These are phyloP conservation scores for Buphagus erythrorhynchus DNA, from an alignment of 2,797 vertebrate species.

Conservation along the genomic window DNA sequence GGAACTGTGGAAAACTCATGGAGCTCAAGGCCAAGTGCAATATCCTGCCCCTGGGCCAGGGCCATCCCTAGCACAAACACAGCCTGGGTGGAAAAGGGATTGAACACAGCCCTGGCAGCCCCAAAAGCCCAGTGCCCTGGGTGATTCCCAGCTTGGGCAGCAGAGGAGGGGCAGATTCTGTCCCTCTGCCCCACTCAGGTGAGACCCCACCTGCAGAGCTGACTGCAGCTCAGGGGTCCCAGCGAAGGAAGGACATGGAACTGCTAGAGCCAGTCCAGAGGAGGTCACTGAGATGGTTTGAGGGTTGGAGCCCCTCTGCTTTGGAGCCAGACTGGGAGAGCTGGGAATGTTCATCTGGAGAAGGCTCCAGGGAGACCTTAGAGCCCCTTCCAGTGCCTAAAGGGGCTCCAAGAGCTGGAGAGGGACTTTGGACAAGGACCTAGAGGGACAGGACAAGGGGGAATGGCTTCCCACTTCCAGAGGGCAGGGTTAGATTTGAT, in stretches of 20 bases:
- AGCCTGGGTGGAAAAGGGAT: neutral
- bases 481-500: neutral
- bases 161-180: neutral
- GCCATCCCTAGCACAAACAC: neutral
- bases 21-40: neutral
- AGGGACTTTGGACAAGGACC: neutral
- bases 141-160: neutral
- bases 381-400: accelerated
- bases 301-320: neutral
- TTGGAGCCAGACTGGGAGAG: neutral
- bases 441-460: neutral
- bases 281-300: accelerated
- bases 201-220: neutral
- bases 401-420: neutral
- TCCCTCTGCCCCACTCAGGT: neutral
- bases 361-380: accelerated
- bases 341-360: accelerated
- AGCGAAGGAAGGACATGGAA: accelerated
- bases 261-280: neutral
- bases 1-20: neutral
- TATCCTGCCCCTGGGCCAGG: neutral
- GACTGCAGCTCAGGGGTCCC: neutral
- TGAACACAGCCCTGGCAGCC: neutral
- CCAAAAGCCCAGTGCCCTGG: neutral
- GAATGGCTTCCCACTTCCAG: neutral